Conservation (phyloP, 1,140 invertebrate genomes). For the Chrysomallon squamiferum region DNA sequence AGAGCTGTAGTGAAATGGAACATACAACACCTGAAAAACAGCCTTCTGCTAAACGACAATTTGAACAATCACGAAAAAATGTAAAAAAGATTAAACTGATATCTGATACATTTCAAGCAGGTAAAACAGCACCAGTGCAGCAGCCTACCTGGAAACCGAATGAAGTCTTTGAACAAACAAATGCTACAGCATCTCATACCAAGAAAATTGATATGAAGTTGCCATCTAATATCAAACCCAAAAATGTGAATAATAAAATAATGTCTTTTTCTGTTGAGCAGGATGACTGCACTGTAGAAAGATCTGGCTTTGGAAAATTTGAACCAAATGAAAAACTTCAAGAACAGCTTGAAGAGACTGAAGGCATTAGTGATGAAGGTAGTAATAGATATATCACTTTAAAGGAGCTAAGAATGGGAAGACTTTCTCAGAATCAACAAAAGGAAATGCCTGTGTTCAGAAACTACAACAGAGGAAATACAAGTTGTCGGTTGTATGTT, state of each 20-base stretch:
- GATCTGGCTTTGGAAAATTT: conserved; percentile 42
- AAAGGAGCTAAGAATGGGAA: conserved; percentile 14
- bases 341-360: neutral
- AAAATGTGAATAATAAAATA: neutral
- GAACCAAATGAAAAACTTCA: conserved; percentile 28
- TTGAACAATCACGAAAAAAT: too few species aligned
- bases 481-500: conserved; percentile 82
- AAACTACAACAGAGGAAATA: conserved; percentile 83
- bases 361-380: neutral
- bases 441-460: conserved; percentile 82
- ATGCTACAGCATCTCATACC: neutral
- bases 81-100: neutral
- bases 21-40: too few species aligned
- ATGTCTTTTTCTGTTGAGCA: neutral
- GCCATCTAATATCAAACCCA: neutral
- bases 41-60: too few species aligned
- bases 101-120: neutral
- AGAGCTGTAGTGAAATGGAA: conserved; percentile 72
- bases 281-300: neutral
- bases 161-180: conserved; percentile 25
- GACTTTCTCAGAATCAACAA: conserved; percentile 69
- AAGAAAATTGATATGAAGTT: conserved; percentile 19
- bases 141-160: neutral
- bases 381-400: conserved; percentile 13
- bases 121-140: too few species aligned